Base-by-base conservation (phyloP, 2,797 vertebrate species). In the Leucoraja ocellata region DNA sequence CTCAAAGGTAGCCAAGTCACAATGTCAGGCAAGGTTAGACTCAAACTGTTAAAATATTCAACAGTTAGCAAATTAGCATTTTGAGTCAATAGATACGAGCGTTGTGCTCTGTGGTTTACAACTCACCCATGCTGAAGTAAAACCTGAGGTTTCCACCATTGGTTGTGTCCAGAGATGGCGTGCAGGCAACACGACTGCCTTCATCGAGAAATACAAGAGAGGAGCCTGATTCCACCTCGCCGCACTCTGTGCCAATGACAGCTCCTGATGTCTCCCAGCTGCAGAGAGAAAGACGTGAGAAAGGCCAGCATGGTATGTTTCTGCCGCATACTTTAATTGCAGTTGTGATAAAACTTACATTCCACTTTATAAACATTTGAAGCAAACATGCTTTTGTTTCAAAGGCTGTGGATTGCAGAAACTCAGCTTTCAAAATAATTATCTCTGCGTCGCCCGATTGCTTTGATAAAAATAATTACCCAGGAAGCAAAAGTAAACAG, bases 191-290 rank as follows among this genome's bases (percentile, higher is more conserved):
- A 94, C 99, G 98, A 94, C 97, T 97, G 93, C 98, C 98, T 1
- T 98, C 97, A 94, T 95, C 97, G 93, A 98, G 97, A 94, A 99
- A 99, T 92, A 99, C 97, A 68, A 99, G 93, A 0, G 98, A 97
- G 36, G 96, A 97, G 58, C 98, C 98, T 0, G 99, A 99, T 95
- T 98, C 98, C 93, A 99, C 94, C 58, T 98, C 97, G 94, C 99
- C 98, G 96, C 99, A 99, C 93, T 98, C 98, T 0, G 96, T 97
- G 92, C 98, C 97, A 93, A 97, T 95, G 93, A 97, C 94, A 0
- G 98, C 98, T 93, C 99, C 99, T 74, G 96, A 95, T 93, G 99
- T 95, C 93, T 98, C 98, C 99, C 99, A 99, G 94, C 99, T 99
- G 94, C n/a, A 94, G 94, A 95, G 90, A 94, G 23, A 63, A 61